Evolutionary conservation across 2,797 vertebrate species (phyloP).

Genomic region (Trematomus bernacchii): DNA sequence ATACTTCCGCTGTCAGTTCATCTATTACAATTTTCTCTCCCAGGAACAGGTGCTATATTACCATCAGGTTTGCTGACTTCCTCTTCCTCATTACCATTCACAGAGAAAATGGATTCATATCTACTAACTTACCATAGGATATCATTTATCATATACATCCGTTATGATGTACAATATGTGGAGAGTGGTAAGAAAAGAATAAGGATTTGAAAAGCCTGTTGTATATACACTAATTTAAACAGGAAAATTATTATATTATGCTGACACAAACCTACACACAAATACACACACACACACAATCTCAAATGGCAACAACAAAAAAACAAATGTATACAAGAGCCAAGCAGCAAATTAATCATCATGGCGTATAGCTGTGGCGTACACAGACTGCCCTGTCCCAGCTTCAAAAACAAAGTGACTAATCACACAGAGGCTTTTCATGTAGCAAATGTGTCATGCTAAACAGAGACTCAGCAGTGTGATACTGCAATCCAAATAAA

Average conservation of each 20-base stretch:
- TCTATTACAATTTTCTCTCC: slow-evolving; percentile 13
- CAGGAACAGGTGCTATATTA: slow-evolving; percentile 10
- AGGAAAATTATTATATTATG: slow-evolving; percentile 20
- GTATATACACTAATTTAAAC: neutral
- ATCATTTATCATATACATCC: neutral
- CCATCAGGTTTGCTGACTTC: slow-evolving; percentile 19
- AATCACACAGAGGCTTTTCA: slow-evolving; percentile 59
- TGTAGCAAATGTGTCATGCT: slow-evolving; percentile 70
- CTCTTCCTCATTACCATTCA: slow-evolving; percentile 16
- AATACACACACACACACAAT: neutral
- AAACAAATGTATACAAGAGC: slow-evolving; percentile 46
- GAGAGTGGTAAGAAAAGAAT: neutral
- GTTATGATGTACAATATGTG: neutral
- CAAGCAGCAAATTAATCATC: slow-evolving; percentile 67
- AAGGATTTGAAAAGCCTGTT: neutral
- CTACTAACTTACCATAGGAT: neutral
- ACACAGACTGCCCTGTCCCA: slow-evolving; percentile 50
- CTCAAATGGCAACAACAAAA: slow-evolving; percentile 43
- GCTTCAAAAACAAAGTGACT: slow-evolving; percentile 64
- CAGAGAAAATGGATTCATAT: slow-evolving; percentile 27
- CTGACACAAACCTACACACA: slow-evolving; percentile 3
- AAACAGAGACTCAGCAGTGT: slow-evolving; percentile 52
- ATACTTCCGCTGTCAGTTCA: slow-evolving; percentile 3
- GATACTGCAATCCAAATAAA: slow-evolving; percentile 58
- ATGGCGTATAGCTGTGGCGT: slow-evolving; percentile 53